A percentile compares a stretch with the other conserved stretches of the same genome.
Evolutionary conservation across 2,888 invertebrate genomes (phyloP).

Genomic region (Protonemura montana): DNA sequence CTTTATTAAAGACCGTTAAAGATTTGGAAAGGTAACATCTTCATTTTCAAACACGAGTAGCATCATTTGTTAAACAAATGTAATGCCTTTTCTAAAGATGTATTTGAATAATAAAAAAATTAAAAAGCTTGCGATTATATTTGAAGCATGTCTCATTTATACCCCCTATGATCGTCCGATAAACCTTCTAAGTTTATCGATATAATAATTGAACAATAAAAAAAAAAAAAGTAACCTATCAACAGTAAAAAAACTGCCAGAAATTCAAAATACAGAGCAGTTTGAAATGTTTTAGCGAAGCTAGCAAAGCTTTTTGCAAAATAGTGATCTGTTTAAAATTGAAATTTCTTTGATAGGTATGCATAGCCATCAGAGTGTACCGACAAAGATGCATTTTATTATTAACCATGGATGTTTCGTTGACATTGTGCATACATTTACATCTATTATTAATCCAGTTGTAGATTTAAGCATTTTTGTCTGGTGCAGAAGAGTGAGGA

Average conservation of each 20-base stretch:
- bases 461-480: neutral
- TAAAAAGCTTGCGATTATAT: neutral
- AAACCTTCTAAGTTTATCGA: no score
- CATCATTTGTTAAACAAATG: slow-evolving; percentile 38
- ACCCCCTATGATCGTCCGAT: no score
- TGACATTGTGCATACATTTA: neutral
- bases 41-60: neutral
- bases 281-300: no score
- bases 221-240: no score
- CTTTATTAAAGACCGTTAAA: slow-evolving; percentile 7
- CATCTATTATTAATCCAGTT: neutral
- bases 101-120: neutral
- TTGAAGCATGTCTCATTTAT: neutral
- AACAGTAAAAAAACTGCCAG: no score
- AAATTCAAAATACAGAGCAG: no score
- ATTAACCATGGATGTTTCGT: neutral
- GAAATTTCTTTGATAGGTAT: neutral
- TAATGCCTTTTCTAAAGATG: neutral
- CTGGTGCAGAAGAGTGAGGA: neutral
- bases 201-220: no score
- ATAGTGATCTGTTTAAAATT: neutral
- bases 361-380: neutral
- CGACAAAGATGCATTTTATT: neutral
- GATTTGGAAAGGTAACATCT: slow-evolving; percentile 34
- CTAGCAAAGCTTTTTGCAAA: no score